These are phyloP conservation scores for Tetragnatha montana DNA, from an alignment of 2,888 invertebrate genomes.

Conservation along the genomic window DNA sequence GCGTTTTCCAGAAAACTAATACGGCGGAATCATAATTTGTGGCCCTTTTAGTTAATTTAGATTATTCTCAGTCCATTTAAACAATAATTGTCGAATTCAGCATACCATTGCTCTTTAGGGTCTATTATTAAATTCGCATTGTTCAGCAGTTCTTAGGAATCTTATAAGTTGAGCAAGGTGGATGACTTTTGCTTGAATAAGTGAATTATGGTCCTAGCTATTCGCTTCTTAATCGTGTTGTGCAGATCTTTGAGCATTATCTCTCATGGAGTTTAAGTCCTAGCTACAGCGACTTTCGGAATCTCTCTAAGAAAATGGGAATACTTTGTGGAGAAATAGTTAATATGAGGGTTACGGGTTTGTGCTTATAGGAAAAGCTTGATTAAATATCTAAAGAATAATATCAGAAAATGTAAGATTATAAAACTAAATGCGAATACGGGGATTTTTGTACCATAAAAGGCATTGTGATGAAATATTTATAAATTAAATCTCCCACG, in stretches of 20 bases:
- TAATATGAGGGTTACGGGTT: too few species aligned
- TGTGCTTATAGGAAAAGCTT: too few species aligned
- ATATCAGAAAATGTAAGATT: too few species aligned
- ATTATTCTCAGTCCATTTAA: slow-evolving; percentile 28
- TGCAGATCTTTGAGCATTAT: neutral
- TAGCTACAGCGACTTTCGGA: too few species aligned
- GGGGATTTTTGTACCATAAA: too few species aligned
- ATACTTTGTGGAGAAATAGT: too few species aligned
- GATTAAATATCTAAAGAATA: too few species aligned
- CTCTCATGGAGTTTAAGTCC: too few species aligned
- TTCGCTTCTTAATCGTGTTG: neutral
- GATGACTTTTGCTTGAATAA: neutral
- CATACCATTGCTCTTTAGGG: neutral
- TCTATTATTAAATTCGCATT: neutral
- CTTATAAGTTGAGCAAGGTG: neutral
- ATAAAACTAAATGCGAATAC: too few species aligned
- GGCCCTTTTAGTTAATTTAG: slow-evolving; percentile 26
- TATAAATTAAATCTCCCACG: too few species aligned
- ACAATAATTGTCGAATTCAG: slow-evolving; percentile 24
- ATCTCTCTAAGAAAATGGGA: too few species aligned
- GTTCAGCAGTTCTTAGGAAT: neutral
- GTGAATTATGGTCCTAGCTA: neutral
- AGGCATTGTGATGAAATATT: too few species aligned
- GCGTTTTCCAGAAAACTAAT: neutral
- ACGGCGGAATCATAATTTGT: slow-evolving; percentile 11